Conservation (phyloP, 2,888 invertebrate genomes). For the Harmothoe impar region DNA sequence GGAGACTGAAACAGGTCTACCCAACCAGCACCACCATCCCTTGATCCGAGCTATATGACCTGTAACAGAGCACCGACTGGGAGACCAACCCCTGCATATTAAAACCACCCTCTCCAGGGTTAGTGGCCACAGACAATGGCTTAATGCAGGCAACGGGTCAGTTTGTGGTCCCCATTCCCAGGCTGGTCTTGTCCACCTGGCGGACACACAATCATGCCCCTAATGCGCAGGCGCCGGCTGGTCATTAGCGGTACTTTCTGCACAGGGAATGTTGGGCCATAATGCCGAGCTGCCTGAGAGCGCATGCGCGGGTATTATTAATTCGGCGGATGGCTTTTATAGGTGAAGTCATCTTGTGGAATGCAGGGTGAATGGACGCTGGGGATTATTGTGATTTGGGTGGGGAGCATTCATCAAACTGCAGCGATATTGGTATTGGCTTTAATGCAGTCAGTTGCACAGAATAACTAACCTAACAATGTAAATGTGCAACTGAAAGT, state of each 20-base stretch:
- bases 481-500: too few species aligned
- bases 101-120: not conserved
- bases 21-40: not conserved
- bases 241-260: not conserved
- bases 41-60: not conserved
- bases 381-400: not conserved
- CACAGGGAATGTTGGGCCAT: not conserved
- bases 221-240: not conserved
- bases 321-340: not conserved
- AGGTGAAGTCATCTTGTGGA: not conserved
- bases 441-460: too few species aligned
- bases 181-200: conserved; percentile 4
- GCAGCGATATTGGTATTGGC: not conserved
- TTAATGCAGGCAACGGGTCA: not conserved
- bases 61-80: not conserved
- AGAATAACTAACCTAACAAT: too few species aligned
- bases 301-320: not conserved
- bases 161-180: not conserved
- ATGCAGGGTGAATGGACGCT: not conserved
- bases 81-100: not conserved
- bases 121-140: conserved; percentile 10
- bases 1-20: not conserved
- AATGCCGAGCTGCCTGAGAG: not conserved
- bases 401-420: not conserved
- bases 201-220: not conserved